Percentiles rank a stretch among this genome's conserved stretches.
Evolutionary conservation across 1,140 invertebrate genomes (phyloP).

Genomic region (Augochlora pura): DNA sequence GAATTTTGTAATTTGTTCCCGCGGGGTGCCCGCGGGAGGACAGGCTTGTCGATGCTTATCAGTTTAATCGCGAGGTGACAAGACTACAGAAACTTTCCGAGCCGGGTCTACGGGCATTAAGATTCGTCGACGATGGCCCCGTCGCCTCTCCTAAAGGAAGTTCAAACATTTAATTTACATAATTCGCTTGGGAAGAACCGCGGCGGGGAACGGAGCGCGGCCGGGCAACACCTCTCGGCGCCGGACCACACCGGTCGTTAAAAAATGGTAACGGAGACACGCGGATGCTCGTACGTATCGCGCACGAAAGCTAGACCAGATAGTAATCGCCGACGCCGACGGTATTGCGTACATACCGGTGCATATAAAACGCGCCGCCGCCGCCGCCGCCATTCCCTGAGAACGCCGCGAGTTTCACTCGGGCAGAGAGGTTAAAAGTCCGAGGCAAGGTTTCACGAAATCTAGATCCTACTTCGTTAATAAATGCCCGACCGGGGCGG

Average conservation of each 20-base stretch:
- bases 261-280: slow-evolving; percentile 36
- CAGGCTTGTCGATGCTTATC: too few relatives aligned
- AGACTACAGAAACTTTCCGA: too few relatives aligned
- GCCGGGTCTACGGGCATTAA: not conserved
- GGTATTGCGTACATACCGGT: slow-evolving; percentile 10
- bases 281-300: slow-evolving; percentile 2
- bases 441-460: slow-evolving; percentile 6
- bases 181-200: not conserved
- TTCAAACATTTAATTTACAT: slow-evolving; percentile 2
- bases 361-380: slow-evolving; percentile 4
- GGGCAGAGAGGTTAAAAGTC: slow-evolving; percentile 46
- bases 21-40: too few relatives aligned
- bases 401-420: slow-evolving; percentile 40
- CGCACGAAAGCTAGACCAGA: slow-evolving; percentile 11
- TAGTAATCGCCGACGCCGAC: not conserved
- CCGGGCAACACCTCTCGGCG: not conserved
- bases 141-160: not conserved
- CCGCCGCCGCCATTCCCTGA: not conserved
- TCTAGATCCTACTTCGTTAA: slow-evolving; percentile 57
- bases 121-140: not conserved
- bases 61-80: too few relatives aligned
- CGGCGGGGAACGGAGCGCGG: not conserved
- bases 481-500: slow-evolving; percentile 4
- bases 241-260: slow-evolving; percentile 3
- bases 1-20: too few relatives aligned